Evolutionary conservation across 1,140 invertebrate genomes (phyloP), one percentile per base, ranked within the genome.

Genomic region (Lepidurus packardi): DNA sequence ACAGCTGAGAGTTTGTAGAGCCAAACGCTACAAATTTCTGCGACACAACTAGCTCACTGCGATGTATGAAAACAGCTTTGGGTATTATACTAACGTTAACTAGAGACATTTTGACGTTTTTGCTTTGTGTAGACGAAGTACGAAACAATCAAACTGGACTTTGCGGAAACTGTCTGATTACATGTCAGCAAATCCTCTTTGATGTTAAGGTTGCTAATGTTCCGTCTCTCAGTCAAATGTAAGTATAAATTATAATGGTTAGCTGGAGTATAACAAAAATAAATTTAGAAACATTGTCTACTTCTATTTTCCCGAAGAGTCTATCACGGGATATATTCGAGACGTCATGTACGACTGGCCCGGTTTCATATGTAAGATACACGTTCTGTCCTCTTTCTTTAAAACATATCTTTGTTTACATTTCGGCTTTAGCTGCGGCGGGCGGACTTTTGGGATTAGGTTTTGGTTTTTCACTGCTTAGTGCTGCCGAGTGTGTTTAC

Each of bases 391-490:
- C 5, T 65, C 21, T 0, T 65, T 65, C 53, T 7, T 21, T 11
- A 9, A 65, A 16, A 1, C 21, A 7, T 65, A 11, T 1, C 53
- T 4, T 34, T 34, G 53, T 65, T n/a, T 16, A n/a, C 0, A 13
- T 16, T 65, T 65, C 13, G 7, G 21, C 8, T 65, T 21, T 24
- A 78, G 78, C 78, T 21, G 78, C 78, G 16, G 75, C 44, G 4
- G 78, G 73, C 13, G 78, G 78, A 7, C 78, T 78, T 43, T 45
- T 78, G 13, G 78, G 78, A 13, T 47, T 78, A n/a, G 78, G 78
- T 24, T 78, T 78, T n/a, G 78, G 78, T 8, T 73, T 78, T 45
- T 75, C 73, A 25, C 75, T 78, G 73, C 74, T 78, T 45, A 78
- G 78, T 41, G 78, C 73, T 45, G 74, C 75, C 16, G 78, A 78